phyloP scores from a whole-genome alignment of 2,888 invertebrate species.

The Yponomeuta malinellus region DNA sequence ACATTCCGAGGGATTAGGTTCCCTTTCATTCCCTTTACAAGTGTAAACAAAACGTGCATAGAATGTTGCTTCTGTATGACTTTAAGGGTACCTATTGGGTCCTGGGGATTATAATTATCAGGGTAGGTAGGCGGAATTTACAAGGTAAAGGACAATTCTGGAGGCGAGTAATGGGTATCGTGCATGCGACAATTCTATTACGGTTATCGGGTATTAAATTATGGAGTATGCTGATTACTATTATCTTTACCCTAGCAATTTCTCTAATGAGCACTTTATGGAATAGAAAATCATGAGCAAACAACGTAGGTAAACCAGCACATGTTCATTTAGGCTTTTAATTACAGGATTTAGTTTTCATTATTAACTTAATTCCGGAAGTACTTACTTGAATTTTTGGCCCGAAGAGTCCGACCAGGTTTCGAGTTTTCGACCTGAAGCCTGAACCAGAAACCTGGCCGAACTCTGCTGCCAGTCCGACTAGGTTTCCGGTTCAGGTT shows the following conservation, averaged over 20 bases:
- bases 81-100: background rate
- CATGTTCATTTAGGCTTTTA: too few species aligned
- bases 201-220: background rate
- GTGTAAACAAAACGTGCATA: conserved; percentile 1
- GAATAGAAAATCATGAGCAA: too few species aligned
- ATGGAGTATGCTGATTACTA: background rate
- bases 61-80: conserved; percentile 1
- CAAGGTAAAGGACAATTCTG: background rate
- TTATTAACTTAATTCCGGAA: too few species aligned
- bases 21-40: conserved; percentile 5
- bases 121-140: background rate
- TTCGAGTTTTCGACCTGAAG: too few species aligned
- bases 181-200: background rate
- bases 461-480: too few species aligned
- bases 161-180: background rate
- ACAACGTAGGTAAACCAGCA: too few species aligned
- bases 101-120: background rate
- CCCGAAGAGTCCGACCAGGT: too few species aligned
- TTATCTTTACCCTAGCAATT: background rate
- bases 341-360: too few species aligned
- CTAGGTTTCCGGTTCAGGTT: too few species aligned
- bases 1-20: conserved; percentile 10
- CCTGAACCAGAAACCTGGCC: too few species aligned
- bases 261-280: background rate
- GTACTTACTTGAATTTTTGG: too few species aligned